Evolutionary conservation across 2,888 invertebrate species (phyloP).

Genomic region (Ctenicera cuprea): DNA sequence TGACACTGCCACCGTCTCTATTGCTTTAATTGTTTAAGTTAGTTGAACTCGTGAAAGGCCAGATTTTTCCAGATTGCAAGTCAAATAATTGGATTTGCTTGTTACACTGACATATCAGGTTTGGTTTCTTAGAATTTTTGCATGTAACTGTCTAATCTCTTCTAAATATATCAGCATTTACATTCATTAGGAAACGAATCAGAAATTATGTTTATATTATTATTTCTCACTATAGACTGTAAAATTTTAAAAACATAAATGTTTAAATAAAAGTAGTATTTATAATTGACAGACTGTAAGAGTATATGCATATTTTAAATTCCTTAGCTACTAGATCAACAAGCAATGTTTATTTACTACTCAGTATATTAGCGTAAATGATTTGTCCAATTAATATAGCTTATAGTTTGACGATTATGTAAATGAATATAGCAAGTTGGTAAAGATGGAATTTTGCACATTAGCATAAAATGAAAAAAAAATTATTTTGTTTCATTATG

Average conservation of each 20-base stretch:
- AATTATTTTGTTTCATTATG: constrained; percentile 29
- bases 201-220: too few relatives aligned
- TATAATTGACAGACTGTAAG: too few relatives aligned
- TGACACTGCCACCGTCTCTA: constrained; percentile 34
- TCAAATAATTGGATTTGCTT: not conserved
- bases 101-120: not conserved
- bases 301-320: too few relatives aligned
- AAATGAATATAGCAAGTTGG: constrained; percentile 9
- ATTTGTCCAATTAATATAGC: constrained; percentile 3
- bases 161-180: too few relatives aligned
- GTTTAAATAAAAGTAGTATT: too few relatives aligned
- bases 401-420: not conserved
- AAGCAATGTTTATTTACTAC: not conserved
- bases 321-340: too few relatives aligned
- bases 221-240: too few relatives aligned
- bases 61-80: constrained; percentile 3
- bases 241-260: too few relatives aligned
- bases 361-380: not conserved
- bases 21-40: constrained; percentile 11
- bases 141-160: too few relatives aligned
- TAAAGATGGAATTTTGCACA: constrained; percentile 11
- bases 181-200: too few relatives aligned
- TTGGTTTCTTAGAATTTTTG: not conserved
- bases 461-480: constrained; percentile 28
- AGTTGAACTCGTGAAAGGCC: constrained; percentile 9